Evolutionary conservation across 2,113 vertebrate species (phyloP).

Genomic region (Plotosus lineatus): DNA sequence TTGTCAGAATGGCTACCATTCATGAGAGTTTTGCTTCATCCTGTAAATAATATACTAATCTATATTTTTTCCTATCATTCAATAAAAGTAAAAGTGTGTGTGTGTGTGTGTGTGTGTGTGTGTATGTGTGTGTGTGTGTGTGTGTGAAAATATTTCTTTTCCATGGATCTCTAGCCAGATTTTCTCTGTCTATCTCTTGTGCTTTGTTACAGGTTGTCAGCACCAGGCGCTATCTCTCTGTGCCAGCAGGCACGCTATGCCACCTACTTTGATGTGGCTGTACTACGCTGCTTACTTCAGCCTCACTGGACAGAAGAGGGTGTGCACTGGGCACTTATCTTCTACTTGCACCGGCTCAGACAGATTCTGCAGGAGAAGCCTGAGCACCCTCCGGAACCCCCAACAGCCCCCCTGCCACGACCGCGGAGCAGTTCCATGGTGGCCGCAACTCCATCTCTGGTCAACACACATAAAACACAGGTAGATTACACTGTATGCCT

Average conservation of each 20-base stretch:
- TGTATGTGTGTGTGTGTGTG: too few species aligned
- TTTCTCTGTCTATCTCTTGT: too few species aligned
- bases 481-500: slow-evolving; percentile 60
- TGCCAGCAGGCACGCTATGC: slow-evolving; percentile 91
- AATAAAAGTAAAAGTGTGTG: too few species aligned
- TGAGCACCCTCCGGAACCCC: slow-evolving; percentile 80
- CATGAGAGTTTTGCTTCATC: slow-evolving; percentile 51
- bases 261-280: slow-evolving; percentile 95
- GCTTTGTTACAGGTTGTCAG: slow-evolving; percentile 67
- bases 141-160: too few species aligned
- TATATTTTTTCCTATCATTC: slow-evolving; percentile 46
- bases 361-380: slow-evolving; percentile 97
- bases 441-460: slow-evolving; percentile 89
- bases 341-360: slow-evolving; percentile 88
- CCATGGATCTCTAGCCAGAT: too few species aligned
- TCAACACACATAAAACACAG: slow-evolving; percentile 98
- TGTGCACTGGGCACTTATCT: slow-evolving; percentile 96
- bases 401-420: slow-evolving; percentile 80
- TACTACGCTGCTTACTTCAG: slow-evolving; percentile 94
- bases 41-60: slow-evolving; percentile 51
- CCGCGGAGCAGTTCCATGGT: slow-evolving; percentile 98
- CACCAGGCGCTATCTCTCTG: slow-evolving; percentile 64
- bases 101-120: too few species aligned
- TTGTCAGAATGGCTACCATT: slow-evolving; percentile 48
- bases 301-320: slow-evolving; percentile 97